A percentile compares a stretch with the other conserved stretches of the same genome.
These are phyloP conservation scores for Salvator merianae DNA, from an alignment of 2,113 vertebrate genomes.

Conservation along the genomic window DNA sequence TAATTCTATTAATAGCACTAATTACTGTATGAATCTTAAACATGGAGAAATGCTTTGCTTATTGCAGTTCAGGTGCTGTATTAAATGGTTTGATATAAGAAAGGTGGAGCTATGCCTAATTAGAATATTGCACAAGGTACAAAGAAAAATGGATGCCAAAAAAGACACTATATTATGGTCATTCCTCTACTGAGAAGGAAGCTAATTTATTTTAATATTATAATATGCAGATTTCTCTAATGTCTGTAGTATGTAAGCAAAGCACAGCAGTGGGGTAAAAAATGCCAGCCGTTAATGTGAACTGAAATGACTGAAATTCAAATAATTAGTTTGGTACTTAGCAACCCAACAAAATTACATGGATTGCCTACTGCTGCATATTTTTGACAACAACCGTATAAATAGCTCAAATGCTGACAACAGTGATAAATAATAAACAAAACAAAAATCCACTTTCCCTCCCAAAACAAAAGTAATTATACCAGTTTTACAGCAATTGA, in stretches of 20 bases:
- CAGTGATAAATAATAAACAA: no score
- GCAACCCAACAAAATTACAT: not conserved
- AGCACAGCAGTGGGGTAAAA: not conserved
- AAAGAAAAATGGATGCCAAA: no score
- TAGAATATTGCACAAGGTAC: no score
- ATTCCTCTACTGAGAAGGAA: not conserved
- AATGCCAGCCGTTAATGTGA: no score
- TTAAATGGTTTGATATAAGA: constrained; percentile 28
- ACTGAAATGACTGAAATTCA: not conserved
- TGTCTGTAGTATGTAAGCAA: not conserved
- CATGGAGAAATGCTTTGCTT: not conserved
- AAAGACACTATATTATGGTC: not conserved
- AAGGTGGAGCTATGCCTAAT: not conserved
- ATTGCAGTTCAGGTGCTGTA: constrained; percentile 20
- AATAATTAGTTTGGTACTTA: not conserved
- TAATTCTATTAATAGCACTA: constrained; percentile 52
- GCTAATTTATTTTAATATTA: not conserved
- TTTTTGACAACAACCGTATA: not conserved
- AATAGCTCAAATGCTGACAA: no score
- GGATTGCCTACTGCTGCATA: no score
- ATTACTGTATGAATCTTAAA: constrained; percentile 48
- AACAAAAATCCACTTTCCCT: no score
- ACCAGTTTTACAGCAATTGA: no score
- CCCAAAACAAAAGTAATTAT: no score
- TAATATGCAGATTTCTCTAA: not conserved